Evolutionary conservation across 1,140 invertebrate species (phyloP), one percentile per base, ranked within the genome.

Genomic region (Drosophila tropicalis): DNA sequence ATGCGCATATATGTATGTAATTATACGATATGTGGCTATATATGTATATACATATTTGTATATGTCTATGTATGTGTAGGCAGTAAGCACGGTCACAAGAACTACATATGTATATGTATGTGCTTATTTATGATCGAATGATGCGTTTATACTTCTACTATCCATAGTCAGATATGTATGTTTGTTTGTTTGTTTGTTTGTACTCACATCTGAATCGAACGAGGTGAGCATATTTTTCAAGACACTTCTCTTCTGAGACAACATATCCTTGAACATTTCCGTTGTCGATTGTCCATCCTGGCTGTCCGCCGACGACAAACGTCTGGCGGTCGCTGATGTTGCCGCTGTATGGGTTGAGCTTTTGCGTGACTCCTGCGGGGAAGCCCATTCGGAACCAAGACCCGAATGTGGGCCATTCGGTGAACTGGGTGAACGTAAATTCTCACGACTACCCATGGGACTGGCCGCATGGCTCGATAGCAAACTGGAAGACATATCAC

Each of bases 221-320:
- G 97, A 98, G 6, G 96, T 97, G 47, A 98, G 93, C 93, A 97
- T 97, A 85, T 95, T 96, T 70, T 98, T 94, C 60, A 98, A 93
- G 76, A 96, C 95, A 84, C 97, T 96, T 77, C 97, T 94, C 91
- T 98, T 98, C 75, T 96, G 96, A 72, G 96, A 96, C 76, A 98
- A 94, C 93, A 98, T 96, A 81, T 98, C 97, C 78, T 97, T 95
- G 89, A 98, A 96, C 94, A 97, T 96, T 76, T 97, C 97, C 2
- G 96, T 95, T 0, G 96, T 95, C 6, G 95, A 96, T 80, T 96
- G 95, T n/a, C 94, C 94, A 55, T 95, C 95, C 22, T 91, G 91
- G 44, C 89, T 92, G 93, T 94, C 62, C 51, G 84, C 67, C 82
- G 93, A 75, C 62, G 90, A 92, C 12, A 91, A 44, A 13, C 91